These are phyloP conservation scores for Drepana falcataria DNA, from an alignment of 2,888 invertebrate species.

Conservation along the genomic window DNA sequence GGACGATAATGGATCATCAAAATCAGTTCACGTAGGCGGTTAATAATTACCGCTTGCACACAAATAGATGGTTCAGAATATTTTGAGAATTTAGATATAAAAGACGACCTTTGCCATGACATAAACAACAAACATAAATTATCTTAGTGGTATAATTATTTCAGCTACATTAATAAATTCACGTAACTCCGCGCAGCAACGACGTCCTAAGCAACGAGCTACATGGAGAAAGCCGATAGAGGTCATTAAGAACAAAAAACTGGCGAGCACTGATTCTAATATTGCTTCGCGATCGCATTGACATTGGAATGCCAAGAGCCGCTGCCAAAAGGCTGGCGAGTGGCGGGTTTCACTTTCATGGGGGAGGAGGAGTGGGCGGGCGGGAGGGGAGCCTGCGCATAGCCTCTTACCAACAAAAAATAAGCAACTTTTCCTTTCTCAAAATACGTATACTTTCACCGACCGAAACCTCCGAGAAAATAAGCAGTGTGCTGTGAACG, in stretches of 20 bases:
- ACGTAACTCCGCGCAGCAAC: no score
- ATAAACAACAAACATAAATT: no score
- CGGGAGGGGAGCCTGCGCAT: constrained; percentile 47
- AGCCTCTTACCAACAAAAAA: constrained; percentile 60
- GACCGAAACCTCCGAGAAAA: constrained; percentile 61
- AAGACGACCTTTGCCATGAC: no score
- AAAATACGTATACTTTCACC: constrained; percentile 74
- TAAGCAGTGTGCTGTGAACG: constrained; percentile 23
- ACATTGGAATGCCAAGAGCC: constrained; percentile 20
- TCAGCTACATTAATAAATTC: no score
- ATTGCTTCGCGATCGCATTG: constrained; percentile 10
- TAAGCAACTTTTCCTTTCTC: constrained; percentile 75
- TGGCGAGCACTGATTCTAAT: constrained; percentile 29
- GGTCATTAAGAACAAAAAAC: constrained; percentile 5
- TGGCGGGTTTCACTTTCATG: constrained; percentile 63
- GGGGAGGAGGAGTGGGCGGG: constrained; percentile 15
- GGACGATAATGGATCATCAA: no score
- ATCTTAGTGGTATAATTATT: no score
- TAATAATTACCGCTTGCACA: no score
- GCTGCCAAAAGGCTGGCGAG: constrained; percentile 29
- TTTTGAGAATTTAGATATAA: no score
- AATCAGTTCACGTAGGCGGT: no score
- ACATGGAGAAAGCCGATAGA: background rate
- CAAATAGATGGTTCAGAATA: no score
- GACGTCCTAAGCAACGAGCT: background rate